Base-by-base conservation (phyloP, 1,140 invertebrate species). In the Penaeus chinensis region DNA sequence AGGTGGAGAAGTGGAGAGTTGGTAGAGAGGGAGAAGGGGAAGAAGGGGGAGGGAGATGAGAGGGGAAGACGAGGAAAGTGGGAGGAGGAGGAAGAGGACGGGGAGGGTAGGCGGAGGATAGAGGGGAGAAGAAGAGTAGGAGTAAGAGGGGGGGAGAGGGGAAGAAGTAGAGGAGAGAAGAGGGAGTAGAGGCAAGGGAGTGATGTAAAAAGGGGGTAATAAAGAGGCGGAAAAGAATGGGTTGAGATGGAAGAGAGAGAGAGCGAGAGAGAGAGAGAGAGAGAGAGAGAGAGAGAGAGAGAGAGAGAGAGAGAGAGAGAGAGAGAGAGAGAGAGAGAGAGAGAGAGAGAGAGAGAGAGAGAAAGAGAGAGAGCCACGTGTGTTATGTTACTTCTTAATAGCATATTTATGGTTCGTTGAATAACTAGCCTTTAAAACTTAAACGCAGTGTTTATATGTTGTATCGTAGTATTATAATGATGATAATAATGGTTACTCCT, bases 151-250 rank as follows among this genome's bases (percentile, higher is more conserved):
- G 4, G 20, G 0, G 32, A 42, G 74, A 71, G 10, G 20, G 66
- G 24, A 82, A 61, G 71, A 42, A 22, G 16, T 62, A 69, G 24
- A 10, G 32, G 61, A 77, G 76, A 62, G 74, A 71, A 76, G 74
- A 16, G 74, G 22, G 47, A 42, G 84, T 18, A 27, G 69, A 20
- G n/a, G 74, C 20, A 24, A 60, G 20, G 63, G 66, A 24, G 62
- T 24, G 20, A 60, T 42, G 47, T 47, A 60, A 32, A 60, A 22
- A n/a, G 62, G n/a, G 69, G 32, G 60, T 22, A 74, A 54, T 27
- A 22, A 47, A n/a, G 47, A 61, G 65, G 65, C 20, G 47, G 19
- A 54, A 42, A 24, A 27, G 42, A 37, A 47, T 32, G 24, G 11
- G 47, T 20, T 16, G 84, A 61, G n/a, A 13, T 7, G 24, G 7